Evolutionary conservation across 2,888 invertebrate species (phyloP).

Genomic region (Dynastes maya): DNA sequence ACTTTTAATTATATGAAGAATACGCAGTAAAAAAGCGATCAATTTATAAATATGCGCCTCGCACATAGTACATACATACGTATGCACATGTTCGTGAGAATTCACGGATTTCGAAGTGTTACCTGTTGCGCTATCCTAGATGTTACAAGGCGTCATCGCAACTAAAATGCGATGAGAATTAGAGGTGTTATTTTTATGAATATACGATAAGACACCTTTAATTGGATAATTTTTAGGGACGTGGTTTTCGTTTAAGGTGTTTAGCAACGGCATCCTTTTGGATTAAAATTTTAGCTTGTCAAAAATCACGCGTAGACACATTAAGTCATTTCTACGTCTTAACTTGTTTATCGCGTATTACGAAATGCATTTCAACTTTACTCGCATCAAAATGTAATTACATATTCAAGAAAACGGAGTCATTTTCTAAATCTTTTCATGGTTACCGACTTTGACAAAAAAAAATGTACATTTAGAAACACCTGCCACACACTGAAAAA

Average conservation of each 20-base stretch:
- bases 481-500: too few relatives aligned
- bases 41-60: slow-evolving; percentile 24
- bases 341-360: too few relatives aligned
- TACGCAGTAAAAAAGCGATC: slow-evolving; percentile 33
- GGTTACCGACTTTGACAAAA: too few relatives aligned
- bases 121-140: neutral
- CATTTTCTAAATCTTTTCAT: too few relatives aligned
- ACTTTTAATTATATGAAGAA: slow-evolving; percentile 46
- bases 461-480: too few relatives aligned
- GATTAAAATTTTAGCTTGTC: slow-evolving; percentile 19
- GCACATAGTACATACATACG: slow-evolving; percentile 2
- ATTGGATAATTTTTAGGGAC: slow-evolving; percentile 16
- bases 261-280: neutral
- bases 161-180: neutral
- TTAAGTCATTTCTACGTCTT: too few relatives aligned
- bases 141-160: slow-evolving; percentile 3
- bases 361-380: too few relatives aligned
- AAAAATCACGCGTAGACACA: neutral
- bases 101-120: slow-evolving; percentile 1
- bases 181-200: slow-evolving; percentile 16
- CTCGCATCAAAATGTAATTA: too few relatives aligned
- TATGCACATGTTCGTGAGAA: slow-evolving; percentile 22
- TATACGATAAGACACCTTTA: slow-evolving; percentile 15
- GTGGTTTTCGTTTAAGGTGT: neutral
- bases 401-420: too few relatives aligned